A percentile compares a stretch with the other conserved stretches of the same genome.
phyloP scores from a whole-genome alignment of 2,888 invertebrate species.

The Lydus trimaculatus region DNA sequence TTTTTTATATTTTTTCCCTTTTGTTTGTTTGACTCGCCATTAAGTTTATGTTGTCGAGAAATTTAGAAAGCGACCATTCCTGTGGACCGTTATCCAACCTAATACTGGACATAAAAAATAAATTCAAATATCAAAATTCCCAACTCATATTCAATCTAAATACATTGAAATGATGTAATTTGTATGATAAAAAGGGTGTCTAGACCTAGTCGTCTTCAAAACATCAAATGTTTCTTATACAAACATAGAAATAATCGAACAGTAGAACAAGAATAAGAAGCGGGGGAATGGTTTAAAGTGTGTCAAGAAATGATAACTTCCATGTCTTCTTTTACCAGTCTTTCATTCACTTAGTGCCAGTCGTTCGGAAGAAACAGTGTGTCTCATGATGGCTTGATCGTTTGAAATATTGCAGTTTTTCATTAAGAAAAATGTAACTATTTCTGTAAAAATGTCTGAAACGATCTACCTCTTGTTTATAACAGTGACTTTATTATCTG shows the following conservation, averaged over 20 bases:
- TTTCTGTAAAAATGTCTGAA: constrained; percentile 27
- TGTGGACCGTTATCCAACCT: constrained; percentile 13
- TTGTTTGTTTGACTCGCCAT: background rate
- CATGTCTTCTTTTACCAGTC: constrained; percentile 42
- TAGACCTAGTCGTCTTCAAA: constrained; percentile 3
- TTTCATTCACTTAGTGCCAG: constrained; percentile 52
- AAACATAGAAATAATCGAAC: background rate
- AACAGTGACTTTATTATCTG: constrained; percentile 25
- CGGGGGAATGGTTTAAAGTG: constrained; percentile 45
- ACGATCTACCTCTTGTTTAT: constrained; percentile 32
- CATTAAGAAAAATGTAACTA: background rate
- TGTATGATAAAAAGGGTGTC: background rate
- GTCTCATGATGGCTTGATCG: background rate
- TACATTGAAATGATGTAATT: background rate
- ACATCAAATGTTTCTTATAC: background rate
- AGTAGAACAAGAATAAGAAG: background rate
- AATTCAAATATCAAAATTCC: background rate
- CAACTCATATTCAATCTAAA: background rate
- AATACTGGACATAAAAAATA: background rate
- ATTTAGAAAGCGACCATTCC: constrained; percentile 12
- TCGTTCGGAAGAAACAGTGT: constrained; percentile 16
- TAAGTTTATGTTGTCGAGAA: background rate
- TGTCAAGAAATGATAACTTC: constrained; percentile 58
- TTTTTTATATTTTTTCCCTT: background rate
- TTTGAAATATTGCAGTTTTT: background rate